Percentiles rank a stretch among this genome's conserved stretches.
These are phyloP conservation scores for Neoaliturus tenellus DNA, from an alignment of 2,888 invertebrate genomes.

Conservation along the genomic window DNA sequence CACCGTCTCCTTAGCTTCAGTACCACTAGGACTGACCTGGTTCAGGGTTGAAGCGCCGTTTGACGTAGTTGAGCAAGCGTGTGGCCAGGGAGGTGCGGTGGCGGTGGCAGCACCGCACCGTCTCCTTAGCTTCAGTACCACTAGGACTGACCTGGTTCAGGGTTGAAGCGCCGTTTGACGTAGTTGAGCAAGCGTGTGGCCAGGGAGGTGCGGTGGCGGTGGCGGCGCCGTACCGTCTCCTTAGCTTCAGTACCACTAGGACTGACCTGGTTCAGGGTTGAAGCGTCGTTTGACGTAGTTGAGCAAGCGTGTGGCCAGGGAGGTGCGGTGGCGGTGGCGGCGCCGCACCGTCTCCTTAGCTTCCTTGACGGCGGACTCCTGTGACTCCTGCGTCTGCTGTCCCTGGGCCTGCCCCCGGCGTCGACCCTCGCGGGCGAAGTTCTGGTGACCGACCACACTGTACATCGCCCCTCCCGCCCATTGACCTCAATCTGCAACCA, in stretches of 20 bases:
- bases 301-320: constrained; percentile 67
- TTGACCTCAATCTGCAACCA: constrained; percentile 45
- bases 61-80: constrained; percentile 68
- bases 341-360: constrained; percentile 57
- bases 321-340: constrained; percentile 63
- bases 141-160: constrained; percentile 67
- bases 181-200: constrained; percentile 68
- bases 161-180: constrained; percentile 68
- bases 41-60: constrained; percentile 67
- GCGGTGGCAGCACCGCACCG: constrained; percentile 59
- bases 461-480: constrained; percentile 64
- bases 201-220: constrained; percentile 65
- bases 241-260: background rate
- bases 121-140: constrained; percentile 54
- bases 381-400: constrained; percentile 56
- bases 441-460: constrained; percentile 68
- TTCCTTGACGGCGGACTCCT: constrained; percentile 55
- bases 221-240: no score
- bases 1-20: constrained; percentile 53
- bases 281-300: constrained; percentile 68
- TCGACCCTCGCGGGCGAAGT: constrained; percentile 65
- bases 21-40: no score
- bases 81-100: constrained; percentile 66
- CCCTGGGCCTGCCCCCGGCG: constrained; percentile 62
- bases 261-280: constrained; percentile 67